Percentiles rank a stretch among this genome's conserved stretches.
Evolutionary conservation across 2,113 vertebrate genomes (phyloP).

Genomic region (Montifringilla adamsi): DNA sequence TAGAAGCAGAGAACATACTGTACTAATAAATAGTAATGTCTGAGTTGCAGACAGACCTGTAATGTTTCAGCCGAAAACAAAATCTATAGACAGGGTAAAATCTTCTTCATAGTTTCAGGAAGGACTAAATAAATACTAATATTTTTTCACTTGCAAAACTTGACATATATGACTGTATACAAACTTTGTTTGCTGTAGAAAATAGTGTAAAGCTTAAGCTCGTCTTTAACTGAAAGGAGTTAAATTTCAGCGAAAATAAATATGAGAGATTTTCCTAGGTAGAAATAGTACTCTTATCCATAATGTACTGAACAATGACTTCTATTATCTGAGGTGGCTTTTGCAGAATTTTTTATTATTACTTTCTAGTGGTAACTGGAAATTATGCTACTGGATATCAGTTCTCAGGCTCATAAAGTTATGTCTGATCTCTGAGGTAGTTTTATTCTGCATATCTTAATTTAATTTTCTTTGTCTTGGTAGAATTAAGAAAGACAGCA

Average conservation of each 20-base stretch:
- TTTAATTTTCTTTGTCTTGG: neutral
- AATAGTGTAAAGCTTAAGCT: neutral
- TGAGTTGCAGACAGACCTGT: neutral
- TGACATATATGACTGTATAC: neutral
- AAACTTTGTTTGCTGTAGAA: neutral
- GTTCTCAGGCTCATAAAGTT: neutral
- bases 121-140: neutral
- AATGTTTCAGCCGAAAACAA: neutral
- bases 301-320: neutral
- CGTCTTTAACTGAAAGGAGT: neutral
- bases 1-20: constrained; percentile 4
- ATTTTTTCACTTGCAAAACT: neutral
- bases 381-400: neutral
- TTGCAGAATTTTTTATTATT: neutral
- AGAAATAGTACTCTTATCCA: neutral
- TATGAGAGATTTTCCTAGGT: neutral
- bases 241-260: neutral
- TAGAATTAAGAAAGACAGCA: neutral
- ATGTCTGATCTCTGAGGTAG: neutral
- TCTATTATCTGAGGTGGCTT: neutral
- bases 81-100: neutral
- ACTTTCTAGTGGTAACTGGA: neutral
- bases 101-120: neutral
- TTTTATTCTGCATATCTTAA: neutral
- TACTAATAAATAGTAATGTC: constrained; percentile 4